A percentile compares a stretch with the other conserved stretches of the same genome.
Evolutionary conservation across 2,797 vertebrate genomes (phyloP).

Genomic region (Cynodonichthys magdalenae): DNA sequence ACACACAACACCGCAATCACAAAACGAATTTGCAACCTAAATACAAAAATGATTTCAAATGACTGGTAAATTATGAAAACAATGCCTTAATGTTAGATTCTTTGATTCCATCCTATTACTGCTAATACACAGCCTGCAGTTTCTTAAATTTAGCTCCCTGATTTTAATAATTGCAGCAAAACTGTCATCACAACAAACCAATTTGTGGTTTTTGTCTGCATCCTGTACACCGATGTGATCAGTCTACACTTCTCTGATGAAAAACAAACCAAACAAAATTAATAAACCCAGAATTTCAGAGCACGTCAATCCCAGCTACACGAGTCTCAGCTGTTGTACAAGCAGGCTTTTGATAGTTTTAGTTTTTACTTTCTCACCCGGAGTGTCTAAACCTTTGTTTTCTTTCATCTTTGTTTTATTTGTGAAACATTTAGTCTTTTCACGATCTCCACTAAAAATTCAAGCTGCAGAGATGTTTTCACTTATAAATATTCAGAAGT

Average conservation of each 20-base stretch:
- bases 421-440: not conserved
- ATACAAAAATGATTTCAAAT: too few relatives aligned
- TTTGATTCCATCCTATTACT: constrained; percentile 17
- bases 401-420: not conserved
- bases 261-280: constrained; percentile 38
- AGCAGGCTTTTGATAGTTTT: constrained; percentile 5
- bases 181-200: constrained; percentile 41
- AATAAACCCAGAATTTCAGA: constrained; percentile 11
- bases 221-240: constrained; percentile 42
- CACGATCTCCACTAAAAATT: constrained; percentile 4
- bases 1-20: not conserved
- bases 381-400: too few relatives aligned
- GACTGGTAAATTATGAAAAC: too few relatives aligned
- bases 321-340: not conserved
- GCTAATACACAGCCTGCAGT: constrained; percentile 5
- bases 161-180: constrained; percentile 48
- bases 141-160: constrained; percentile 28
- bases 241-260: constrained; percentile 43
- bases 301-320: constrained; percentile 4
- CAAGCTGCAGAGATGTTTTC: constrained; percentile 11
- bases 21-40: not conserved
- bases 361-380: not conserved
- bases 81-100: constrained; percentile 7
- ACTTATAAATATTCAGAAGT: not conserved
- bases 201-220: constrained; percentile 32